A percentile compares a stretch with the other conserved stretches of the same genome.
Conservation (phyloP, 2,113 vertebrate genomes). For the Amphiprion percula region DNA sequence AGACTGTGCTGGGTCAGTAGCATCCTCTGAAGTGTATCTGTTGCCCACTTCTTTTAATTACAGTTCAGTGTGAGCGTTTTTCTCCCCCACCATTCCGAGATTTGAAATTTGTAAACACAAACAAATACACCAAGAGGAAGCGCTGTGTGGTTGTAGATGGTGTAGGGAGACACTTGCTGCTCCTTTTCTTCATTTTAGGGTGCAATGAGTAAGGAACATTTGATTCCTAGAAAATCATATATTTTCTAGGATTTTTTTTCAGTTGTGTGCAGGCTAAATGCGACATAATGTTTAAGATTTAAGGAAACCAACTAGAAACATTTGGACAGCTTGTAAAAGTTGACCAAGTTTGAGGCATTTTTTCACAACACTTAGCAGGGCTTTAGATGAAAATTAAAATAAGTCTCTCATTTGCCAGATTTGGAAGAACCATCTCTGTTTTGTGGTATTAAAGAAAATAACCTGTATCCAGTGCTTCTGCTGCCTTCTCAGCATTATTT, state of each 20-base stretch:
- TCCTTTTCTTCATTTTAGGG: slow-evolving; percentile 5
- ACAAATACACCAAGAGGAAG: not conserved
- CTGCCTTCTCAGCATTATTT: not conserved
- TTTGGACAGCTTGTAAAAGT: not conserved
- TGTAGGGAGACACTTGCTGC: not conserved
- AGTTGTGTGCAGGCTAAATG: too few relatives aligned
- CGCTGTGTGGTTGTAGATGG: slow-evolving; percentile 4
- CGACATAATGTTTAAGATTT: not conserved
- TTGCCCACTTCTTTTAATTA: not conserved
- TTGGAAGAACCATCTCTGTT: too few relatives aligned
- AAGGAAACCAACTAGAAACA: not conserved
- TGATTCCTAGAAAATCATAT: not conserved
- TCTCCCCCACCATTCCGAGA: too few relatives aligned
- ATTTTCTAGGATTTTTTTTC: too few relatives aligned
- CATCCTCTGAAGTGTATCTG: not conserved
- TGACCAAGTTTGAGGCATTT: not conserved
- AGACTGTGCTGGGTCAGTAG: not conserved
- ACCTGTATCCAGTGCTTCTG: too few relatives aligned
- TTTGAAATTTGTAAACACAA: not conserved
- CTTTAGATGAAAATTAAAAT: not conserved
- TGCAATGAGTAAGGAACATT: not conserved
- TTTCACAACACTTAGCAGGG: not conserved
- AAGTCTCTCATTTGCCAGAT: too few relatives aligned
- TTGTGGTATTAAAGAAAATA: too few relatives aligned
- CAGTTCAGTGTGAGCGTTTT: not conserved